phyloP scores from a whole-genome alignment of 2,888 invertebrate species.

The Rhopalosiphum nymphaeae region DNA sequence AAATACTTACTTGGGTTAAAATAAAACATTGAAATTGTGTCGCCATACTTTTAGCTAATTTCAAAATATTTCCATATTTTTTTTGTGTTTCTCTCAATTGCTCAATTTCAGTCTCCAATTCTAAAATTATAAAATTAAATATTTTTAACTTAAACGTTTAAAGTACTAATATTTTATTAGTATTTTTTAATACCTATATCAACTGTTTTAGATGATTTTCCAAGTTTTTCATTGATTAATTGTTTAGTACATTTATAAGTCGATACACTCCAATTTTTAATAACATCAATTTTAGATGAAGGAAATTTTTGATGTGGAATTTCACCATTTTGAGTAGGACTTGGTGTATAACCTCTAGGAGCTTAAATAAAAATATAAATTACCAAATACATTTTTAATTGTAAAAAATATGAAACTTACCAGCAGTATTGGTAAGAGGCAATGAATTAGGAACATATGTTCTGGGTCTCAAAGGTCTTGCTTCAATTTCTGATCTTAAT shows the following conservation, averaged over 20 bases:
- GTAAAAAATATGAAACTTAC: conserved; percentile 64
- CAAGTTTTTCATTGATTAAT: conserved; percentile 94
- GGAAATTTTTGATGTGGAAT: conserved; percentile 57
- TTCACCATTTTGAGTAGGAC: conserved; percentile 77
- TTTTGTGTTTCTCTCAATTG: conserved; percentile 92
- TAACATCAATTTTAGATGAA: conserved; percentile 86
- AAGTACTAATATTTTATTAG: neutral
- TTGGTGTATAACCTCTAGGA: conserved; percentile 57
- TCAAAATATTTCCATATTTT: conserved; percentile 89
- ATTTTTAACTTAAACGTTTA: neutral
- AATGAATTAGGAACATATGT: conserved; percentile 73
- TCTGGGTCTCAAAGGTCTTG: conserved; percentile 54
- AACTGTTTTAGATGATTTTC: conserved; percentile 91
- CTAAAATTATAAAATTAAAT: conserved; percentile 71
- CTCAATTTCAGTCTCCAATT: conserved; percentile 95
- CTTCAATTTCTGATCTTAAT: conserved; percentile 59
- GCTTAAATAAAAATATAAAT: conserved; percentile 26
- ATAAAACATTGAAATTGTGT: conserved; percentile 91
- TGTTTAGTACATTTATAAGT: conserved; percentile 99
- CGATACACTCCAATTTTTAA: conserved; percentile 97
- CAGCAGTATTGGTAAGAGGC: conserved; percentile 79
- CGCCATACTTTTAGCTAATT: conserved; percentile 86
- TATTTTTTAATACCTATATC: conserved; percentile 78
- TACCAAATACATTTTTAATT: neutral
- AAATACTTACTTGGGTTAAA: conserved; percentile 76